These are phyloP conservation scores for Drosophila takahashii DNA, from an alignment of 1,140 invertebrate species.

Conservation along the genomic window DNA sequence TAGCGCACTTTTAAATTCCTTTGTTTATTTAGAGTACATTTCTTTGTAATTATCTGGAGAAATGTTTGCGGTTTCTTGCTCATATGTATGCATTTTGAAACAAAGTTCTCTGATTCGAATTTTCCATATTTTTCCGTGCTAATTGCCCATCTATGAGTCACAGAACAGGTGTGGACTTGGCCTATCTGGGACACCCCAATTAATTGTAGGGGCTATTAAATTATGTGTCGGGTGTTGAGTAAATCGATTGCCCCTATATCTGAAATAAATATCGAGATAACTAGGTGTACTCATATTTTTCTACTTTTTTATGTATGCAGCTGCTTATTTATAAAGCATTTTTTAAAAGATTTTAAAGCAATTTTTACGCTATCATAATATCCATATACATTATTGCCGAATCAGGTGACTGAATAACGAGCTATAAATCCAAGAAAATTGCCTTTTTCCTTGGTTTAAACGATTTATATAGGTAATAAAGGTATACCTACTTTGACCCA, in stretches of 20 bases:
- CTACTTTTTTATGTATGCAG: too few relatives aligned
- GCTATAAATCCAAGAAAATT: constrained; percentile 1
- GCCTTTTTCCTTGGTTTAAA: background rate
- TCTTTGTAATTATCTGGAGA: background rate
- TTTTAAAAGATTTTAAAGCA: too few relatives aligned
- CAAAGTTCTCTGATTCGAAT: background rate
- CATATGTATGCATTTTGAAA: background rate
- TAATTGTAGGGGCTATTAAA: constrained; percentile 26
- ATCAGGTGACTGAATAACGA: background rate
- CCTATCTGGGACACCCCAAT: constrained; percentile 31
- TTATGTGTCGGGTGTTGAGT: constrained; percentile 6
- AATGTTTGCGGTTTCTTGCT: background rate
- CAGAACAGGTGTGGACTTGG: constrained; percentile 25
- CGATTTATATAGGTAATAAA: background rate
- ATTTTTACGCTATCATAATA: background rate
- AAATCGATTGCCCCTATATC: constrained; percentile 14
- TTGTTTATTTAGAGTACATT: constrained; percentile 5
- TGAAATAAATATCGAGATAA: background rate
- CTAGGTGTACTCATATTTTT: background rate
- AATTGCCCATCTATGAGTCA: constrained; percentile 26
- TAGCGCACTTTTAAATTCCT: background rate
- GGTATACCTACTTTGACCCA: background rate
- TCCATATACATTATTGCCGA: background rate
- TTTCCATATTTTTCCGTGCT: background rate
- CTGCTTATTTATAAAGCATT: too few relatives aligned